Base-by-base conservation (phyloP, 1,140 invertebrate genomes). In the Halesus radiatus region DNA sequence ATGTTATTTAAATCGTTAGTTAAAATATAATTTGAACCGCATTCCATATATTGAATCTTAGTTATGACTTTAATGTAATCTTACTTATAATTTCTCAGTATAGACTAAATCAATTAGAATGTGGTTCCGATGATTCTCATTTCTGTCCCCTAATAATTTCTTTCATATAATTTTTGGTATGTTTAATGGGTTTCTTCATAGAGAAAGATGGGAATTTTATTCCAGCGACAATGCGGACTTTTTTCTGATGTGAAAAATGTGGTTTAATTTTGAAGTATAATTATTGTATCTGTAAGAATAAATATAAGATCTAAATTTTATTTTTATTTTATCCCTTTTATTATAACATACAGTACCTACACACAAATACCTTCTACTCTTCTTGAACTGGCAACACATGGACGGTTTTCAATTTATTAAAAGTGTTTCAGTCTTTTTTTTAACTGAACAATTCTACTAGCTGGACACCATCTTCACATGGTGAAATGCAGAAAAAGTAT, bases 281-380 rank as follows among this genome's bases (percentile, higher is more conserved):
- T 64, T 76, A 76, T 64, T 62, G 75, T 76, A 76, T 54, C 53
- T 76, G 53, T 76, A 76, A 76, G 75, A 76, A 76, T 76, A 76
- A 76, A 76, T 76, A 76, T 64, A 76, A 76, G 60, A 76, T 64
- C 20, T 29, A 76, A 18, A 76, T 50, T 76, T 76, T 50, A 76
- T 76, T 76, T 60, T 76, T 64, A 66, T 76, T 76, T 66, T 32
- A 62, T 50, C 58, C 56, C 52, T 15, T 62, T 15, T 15, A 22
- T 45, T 13, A 45, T 45, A 13, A 45, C 5, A n/a, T 0, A 7
- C 8, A 45, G 37, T 45, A 45, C 37, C 37, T 45, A 10, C 37
- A 45, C 37, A 45, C 37, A 45, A 5, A 45, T 13, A 45, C 37
- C 29, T n/a, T 73, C 37, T 53, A 53, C 37, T 13, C 32, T 5